Percentiles rank a stretch among this genome's conserved stretches.
phyloP scores from a whole-genome alignment of 2,797 vertebrate genomes.

The Cossypha dichroa region DNA sequence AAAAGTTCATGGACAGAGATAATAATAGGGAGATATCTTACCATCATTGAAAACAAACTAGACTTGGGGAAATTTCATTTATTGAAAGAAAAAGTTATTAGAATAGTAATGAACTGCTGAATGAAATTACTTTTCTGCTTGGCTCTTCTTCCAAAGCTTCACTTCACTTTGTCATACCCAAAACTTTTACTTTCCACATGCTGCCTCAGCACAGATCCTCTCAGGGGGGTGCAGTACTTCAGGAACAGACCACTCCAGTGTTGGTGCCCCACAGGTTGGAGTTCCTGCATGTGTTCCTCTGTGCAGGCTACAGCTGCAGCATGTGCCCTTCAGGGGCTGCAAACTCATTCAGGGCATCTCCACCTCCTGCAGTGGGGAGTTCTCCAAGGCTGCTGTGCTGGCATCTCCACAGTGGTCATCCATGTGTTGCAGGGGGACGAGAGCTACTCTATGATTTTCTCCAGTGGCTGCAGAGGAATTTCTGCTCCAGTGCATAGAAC shows the following conservation, averaged over 20 bases:
- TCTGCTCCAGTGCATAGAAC: neutral
- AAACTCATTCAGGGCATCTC: neutral
- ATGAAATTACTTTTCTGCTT: rapidly evolving
- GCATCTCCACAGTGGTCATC: rapidly evolving
- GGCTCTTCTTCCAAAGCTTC: neutral
- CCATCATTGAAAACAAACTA: neutral
- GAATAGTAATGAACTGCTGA: neutral
- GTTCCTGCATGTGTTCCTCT: neutral
- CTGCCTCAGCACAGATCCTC: neutral
- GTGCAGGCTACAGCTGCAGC: rapidly evolving
- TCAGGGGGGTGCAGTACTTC: neutral
- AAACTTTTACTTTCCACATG: neutral
- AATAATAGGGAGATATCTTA: neutral
- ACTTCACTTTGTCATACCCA: neutral
- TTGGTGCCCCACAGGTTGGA: rapidly evolving
- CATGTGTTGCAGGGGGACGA: neutral
- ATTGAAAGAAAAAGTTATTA: neutral
- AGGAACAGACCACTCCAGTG: neutral
- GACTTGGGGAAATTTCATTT: neutral
- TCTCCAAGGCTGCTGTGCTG: neutral
- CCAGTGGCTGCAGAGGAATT: neutral
- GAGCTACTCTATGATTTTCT: neutral
- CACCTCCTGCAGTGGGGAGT: neutral
- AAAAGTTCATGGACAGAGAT: rapidly evolving
- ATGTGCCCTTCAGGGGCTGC: neutral